Conservation (phyloP, 2,113 vertebrate species). For the Gavialis gangeticus region DNA sequence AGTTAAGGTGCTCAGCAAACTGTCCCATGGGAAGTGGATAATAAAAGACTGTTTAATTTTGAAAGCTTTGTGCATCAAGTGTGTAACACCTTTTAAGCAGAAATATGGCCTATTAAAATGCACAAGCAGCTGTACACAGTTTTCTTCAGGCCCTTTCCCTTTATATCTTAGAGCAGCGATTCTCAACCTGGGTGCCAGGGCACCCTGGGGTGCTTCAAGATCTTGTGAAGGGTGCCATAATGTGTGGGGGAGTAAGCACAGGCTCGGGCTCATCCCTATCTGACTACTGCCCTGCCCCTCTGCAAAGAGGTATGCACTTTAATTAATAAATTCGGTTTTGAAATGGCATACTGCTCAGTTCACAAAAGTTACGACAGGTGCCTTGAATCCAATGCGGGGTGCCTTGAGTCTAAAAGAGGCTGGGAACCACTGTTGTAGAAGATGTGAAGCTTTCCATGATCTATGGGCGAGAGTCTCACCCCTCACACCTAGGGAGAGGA, state of each 20-base stretch:
- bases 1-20: background rate
- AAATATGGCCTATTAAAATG: background rate
- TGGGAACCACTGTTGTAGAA: background rate
- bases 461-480: accelerated
- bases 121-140: background rate
- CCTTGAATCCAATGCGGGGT: no score
- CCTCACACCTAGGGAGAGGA: accelerated
- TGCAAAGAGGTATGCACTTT: no score
- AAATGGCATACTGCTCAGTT: no score
- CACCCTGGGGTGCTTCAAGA: no score
- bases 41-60: background rate
- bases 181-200: no score
- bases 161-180: background rate
- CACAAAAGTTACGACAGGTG: no score
- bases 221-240: no score
- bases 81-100: slow-evolving; percentile 25
- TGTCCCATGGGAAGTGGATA: background rate
- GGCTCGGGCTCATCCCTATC: no score
- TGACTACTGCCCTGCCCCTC: no score
- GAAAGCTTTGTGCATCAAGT: background rate
- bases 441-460: background rate
- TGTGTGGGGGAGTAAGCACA: no score
- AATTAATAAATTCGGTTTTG: no score
- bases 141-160: background rate
- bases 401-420: no score